Conservation (phyloP, 2,113 vertebrate genomes). For the Leptodactylus fuscus region DNA sequence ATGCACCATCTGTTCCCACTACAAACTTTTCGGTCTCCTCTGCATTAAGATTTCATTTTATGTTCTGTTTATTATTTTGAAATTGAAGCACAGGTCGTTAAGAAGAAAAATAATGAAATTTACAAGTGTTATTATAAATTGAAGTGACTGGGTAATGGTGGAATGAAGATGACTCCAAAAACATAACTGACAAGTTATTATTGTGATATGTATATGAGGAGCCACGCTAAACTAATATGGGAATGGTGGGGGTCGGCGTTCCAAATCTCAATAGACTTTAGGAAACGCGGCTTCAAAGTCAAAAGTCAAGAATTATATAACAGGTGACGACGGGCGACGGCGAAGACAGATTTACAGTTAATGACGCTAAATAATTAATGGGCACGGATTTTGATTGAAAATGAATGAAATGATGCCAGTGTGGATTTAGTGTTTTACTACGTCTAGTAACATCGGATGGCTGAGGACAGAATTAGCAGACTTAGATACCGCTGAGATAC, state of each 20-base stretch:
- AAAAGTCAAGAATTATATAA: conserved; percentile 54
- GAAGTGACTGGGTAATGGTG: conserved; percentile 67
- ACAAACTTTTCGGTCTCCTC: conserved; percentile 84
- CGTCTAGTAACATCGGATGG: too few relatives aligned
- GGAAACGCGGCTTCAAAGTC: conserved; percentile 44
- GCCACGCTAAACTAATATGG: conserved; percentile 51
- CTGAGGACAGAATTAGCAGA: too few relatives aligned
- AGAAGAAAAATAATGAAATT: conserved; percentile 77
- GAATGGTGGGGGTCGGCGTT: conserved; percentile 21
- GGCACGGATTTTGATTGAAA: neutral
- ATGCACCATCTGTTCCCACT: conserved; percentile 85
- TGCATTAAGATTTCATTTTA: conserved; percentile 87
- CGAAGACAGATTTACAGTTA: conserved; percentile 12
- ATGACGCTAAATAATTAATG: neutral
- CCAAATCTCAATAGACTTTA: conserved; percentile 44
- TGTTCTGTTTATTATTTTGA: conserved; percentile 85
- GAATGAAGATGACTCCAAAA: conserved; percentile 56
- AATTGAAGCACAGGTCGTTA: conserved; percentile 81
- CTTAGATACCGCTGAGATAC: too few relatives aligned
- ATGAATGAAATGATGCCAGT: conserved; percentile 6
- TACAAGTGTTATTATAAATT: conserved; percentile 79
- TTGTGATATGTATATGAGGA: conserved; percentile 56
- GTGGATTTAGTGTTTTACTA: too few relatives aligned
- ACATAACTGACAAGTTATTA: conserved; percentile 59
- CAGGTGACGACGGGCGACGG: conserved; percentile 3